Percentiles rank a stretch among this genome's conserved stretches.
phyloP scores from a whole-genome alignment of 2,888 invertebrate genomes.

The Volucella zonaria region DNA sequence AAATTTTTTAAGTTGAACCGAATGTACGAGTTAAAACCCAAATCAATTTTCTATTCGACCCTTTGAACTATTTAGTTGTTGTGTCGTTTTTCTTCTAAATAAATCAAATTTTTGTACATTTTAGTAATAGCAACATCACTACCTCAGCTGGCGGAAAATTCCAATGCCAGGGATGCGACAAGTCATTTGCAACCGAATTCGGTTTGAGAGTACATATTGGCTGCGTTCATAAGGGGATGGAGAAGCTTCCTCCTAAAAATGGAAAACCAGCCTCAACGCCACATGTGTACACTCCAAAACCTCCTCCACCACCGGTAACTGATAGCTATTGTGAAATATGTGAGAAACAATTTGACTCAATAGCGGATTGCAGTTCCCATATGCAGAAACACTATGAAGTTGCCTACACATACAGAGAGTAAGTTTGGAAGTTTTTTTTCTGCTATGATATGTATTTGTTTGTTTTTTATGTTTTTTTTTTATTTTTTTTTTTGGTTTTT shows the following conservation, averaged over 20 bases:
- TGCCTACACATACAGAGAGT: constrained; percentile 66
- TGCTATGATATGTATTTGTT: background rate
- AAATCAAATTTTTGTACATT: background rate
- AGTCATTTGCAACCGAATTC: constrained; percentile 68
- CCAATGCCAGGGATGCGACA: constrained; percentile 62
- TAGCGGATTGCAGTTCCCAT: constrained; percentile 56
- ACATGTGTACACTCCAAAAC: constrained; percentile 13
- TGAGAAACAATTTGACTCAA: constrained; percentile 68
- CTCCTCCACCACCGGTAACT: constrained; percentile 41
- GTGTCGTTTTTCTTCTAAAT: no score
- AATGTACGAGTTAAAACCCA: no score
- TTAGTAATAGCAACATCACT: constrained; percentile 61
- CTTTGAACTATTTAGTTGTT: no score
- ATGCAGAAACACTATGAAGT: constrained; percentile 70
- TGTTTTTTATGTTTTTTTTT: constrained; percentile 3
- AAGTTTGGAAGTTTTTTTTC: constrained; percentile 21
- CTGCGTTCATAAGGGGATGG: constrained; percentile 70
- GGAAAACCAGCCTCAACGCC: constrained; percentile 42
- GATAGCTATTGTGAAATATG: constrained; percentile 67
- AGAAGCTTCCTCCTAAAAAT: constrained; percentile 61
- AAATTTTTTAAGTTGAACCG: no score
- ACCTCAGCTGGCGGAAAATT: constrained; percentile 63
- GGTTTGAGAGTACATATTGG: constrained; percentile 66
- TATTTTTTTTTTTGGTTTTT: constrained; percentile 11
- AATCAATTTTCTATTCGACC: no score